Evolutionary conservation across 2,888 invertebrate species (phyloP), one percentile per base, ranked within the genome.

Genomic region (Apodemia mormo): DNA sequence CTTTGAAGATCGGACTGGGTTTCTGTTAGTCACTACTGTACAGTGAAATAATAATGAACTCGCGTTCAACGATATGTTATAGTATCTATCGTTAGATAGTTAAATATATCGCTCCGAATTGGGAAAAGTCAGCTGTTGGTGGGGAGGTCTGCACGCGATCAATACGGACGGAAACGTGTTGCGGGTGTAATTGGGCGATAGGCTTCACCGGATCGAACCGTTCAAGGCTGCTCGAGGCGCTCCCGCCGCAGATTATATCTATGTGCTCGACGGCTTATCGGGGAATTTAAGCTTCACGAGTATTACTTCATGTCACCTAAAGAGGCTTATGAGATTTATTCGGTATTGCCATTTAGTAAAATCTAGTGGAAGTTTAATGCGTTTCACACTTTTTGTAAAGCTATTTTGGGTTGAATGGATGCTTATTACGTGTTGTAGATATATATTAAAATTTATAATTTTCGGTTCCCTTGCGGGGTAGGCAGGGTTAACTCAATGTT

Each of bases 91-190:
- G 2, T 33, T 33, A 12, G 33, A 12, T 58, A 6, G 58, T 33
- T 58, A 58, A 33, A 61, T 61, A 61, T 33, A 33, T 52, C 67
- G 33, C 56, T 73, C 73, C 68, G 72, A 43, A 68, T 54, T 68
- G 67, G 64, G 67, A 66, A 45, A 58, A 73, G 74, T 75, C 76
- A 75, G 74, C 76, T 72, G 76, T 70, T 68, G 70, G 64, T 14
- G 70, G 67, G 65, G 71, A 49, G 14, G 49, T 49, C 12, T 49
- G 49, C 65, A 68, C 43, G 67, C 81, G 85, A 85, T 85, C 84
- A 81, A 85, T 85, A 82, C 76, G 72, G 78, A 74, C 81, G 68
- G 40, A 58, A 61, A 78, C 80, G 80, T 81, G 81, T 77, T 76
- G 79, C 76, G 79, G 77, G 77, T 76, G 78, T 80, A 80, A 82